Evolutionary conservation across 1,140 invertebrate species (phyloP), one percentile per base, ranked within the genome.

Genomic region (Macrobrachium rosenbergii): DNA sequence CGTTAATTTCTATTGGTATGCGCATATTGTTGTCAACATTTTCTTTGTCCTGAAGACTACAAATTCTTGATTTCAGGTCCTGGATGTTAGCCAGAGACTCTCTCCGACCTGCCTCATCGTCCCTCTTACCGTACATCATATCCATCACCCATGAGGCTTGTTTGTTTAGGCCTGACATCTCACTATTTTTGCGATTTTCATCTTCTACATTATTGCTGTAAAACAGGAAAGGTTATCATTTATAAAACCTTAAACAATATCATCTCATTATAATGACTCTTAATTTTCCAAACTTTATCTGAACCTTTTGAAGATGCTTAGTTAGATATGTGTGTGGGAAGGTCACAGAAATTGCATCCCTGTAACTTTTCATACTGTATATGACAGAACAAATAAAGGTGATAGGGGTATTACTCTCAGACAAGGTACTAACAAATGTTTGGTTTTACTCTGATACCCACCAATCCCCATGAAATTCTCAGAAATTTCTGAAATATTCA

Each of bases 111-210:
- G 90, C 81, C 23, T 67, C 75, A 62, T 90, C 89, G 45, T 90
- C 90, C 10, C 88, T 77, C 86, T 93, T 93, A 12, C 92, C 92
- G 87, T 94, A 94, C 90, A 92, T 92, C 91, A 92, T 93, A 58
- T 93, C 93, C 72, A 93, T 90, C 89, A 93, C 91, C 95, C 95
- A 95, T 2, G 95, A 93, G 90, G 94, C 94, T 91, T 95, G 95
- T 82, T 89, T 86, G 75, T 89, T 92, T 91, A 67, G 91, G 90
- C 64, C 90, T 83, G 63, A 92, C 92, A 91, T 79, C 79, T 90
- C 90, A 59, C 82, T 82, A 67, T 91, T 91, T 58, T 91, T 91
- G 0, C 90, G 76, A 37, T 91, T 91, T 88, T 91, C 90, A 73
- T 91, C 90, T 77, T 91, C 90, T 45, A 90, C 90, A 69, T 88